Base-by-base conservation (phyloP, 1,140 invertebrate species). In the Polypedilum pembai region DNA sequence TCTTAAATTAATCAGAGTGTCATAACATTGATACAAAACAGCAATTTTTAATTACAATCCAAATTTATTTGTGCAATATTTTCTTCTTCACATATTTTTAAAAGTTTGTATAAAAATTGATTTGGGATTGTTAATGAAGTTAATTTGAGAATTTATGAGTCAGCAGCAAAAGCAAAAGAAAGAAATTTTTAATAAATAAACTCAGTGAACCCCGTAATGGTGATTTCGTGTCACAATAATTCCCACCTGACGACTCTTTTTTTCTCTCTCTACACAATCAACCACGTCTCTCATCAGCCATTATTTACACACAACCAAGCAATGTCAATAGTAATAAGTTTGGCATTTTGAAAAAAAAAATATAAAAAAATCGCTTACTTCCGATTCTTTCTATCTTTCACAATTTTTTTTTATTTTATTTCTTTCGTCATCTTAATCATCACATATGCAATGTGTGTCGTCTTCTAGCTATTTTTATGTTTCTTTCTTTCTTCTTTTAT, bases 381-480 rank as follows among this genome's bases (percentile, higher is more conserved):
- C 65, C 65, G 65, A 69, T 20, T 20, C 8, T 69, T 69, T 69
- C 10, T 18, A 20, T 21, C 17, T 18, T 66, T 21, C 17, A 18
- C 65, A 20, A 1, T 21, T 20, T 18, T 66, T 66, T 17, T 7
- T 66, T 2, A 12, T 66, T 66, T 18, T 69, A 18, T 69, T 8
- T 20, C 17, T 21, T 18, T 69, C 65, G 17, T 69, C 20, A 20
- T 20, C 65, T 69, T 21, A 69, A 69, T 69, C 65, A 20, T 69
- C 65, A 69, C 65, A 69, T 69, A 69, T 69, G 65, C 65, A 69
- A 69, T 69, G 65, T 21, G 65, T 69, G 65, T 69, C 65, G 65
- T 18, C 20, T 18, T 69, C 18, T 69, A 21, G 20, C 65, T 69
- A 69, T 69, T 69, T 69, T 69, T 69, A 69, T 69, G 17, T 20